phyloP scores from a whole-genome alignment of 2,888 invertebrate species.

The Eristalinus aeneus region DNA sequence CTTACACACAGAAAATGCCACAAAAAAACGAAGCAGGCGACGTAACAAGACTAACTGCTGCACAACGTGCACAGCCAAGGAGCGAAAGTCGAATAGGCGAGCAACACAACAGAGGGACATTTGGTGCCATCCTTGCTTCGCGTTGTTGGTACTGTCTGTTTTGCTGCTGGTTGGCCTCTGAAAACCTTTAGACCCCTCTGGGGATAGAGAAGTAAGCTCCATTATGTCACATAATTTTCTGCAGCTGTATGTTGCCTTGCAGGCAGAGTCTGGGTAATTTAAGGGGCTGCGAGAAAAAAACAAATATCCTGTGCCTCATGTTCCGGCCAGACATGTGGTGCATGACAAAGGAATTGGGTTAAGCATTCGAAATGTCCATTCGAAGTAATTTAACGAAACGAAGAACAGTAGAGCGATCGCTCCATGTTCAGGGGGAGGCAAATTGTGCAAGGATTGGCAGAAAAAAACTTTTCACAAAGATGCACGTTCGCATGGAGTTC shows the following conservation, averaged over 20 bases:
- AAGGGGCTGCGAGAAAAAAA: constrained; percentile 17
- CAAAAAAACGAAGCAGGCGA: background rate
- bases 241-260: constrained; percentile 57
- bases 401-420: background rate
- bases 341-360: constrained; percentile 53
- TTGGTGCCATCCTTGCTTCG: constrained; percentile 38
- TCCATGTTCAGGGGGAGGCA: background rate
- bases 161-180: constrained; percentile 16
- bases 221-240: constrained; percentile 44
- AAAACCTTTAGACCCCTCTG: constrained; percentile 28
- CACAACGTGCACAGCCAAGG: background rate
- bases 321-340: constrained; percentile 28
- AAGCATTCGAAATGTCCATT: constrained; percentile 55
- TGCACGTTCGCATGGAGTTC: constrained; percentile 16
- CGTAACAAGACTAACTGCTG: background rate
- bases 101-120: constrained; percentile 31
- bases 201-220: constrained; percentile 11
- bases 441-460: constrained; percentile 23
- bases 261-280: constrained; percentile 34
- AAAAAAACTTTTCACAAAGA: constrained; percentile 23
- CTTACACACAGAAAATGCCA: background rate
- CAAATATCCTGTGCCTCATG: background rate
- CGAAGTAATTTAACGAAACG: constrained; percentile 59
- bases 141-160: constrained; percentile 23
- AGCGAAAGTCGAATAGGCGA: background rate